Percentiles rank a stretch among this genome's conserved stretches.
phyloP scores from a whole-genome alignment of 2,888 invertebrate species.

The Galerucella calmariensis region DNA sequence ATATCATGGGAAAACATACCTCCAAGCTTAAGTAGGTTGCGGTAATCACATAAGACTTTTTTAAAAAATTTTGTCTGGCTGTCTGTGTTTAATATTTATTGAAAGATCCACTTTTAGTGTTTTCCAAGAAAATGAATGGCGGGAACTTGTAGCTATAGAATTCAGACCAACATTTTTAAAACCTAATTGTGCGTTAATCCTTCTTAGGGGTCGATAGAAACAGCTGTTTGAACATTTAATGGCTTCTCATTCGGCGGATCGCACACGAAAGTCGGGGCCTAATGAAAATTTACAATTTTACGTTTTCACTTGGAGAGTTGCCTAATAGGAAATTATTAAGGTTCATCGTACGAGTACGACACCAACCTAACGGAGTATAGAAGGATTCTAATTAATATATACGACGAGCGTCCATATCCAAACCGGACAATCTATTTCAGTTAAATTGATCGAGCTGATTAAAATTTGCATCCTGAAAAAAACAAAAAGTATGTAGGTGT shows the following conservation, averaged over 20 bases:
- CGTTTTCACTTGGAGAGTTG: slow-evolving; percentile 39
- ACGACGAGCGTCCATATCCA: background rate
- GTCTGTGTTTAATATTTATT: too few species aligned
- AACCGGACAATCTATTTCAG: slow-evolving; percentile 20
- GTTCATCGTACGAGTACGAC: slow-evolving; percentile 39
- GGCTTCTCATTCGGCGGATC: slow-evolving; percentile 24
- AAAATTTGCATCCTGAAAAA: slow-evolving; percentile 3
- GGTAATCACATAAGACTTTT: too few species aligned
- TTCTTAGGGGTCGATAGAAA: slow-evolving; percentile 24
- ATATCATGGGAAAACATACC: too few species aligned
- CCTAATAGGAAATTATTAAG: slow-evolving; percentile 46
- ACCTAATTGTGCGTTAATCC: slow-evolving; percentile 21
- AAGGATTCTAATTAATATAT: slow-evolving; percentile 34
- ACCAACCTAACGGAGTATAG: slow-evolving; percentile 21
- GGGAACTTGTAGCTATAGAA: background rate
- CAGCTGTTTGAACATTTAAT: slow-evolving; percentile 28
- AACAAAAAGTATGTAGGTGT: background rate
- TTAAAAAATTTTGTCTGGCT: too few species aligned
- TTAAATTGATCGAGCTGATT: slow-evolving; percentile 7
- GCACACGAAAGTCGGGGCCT: slow-evolving; percentile 26
- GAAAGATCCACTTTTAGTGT: background rate
- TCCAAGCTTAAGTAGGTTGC: too few species aligned
- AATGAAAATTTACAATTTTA: slow-evolving; percentile 47
- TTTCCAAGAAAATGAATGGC: background rate
- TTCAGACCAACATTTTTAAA: slow-evolving; percentile 6